These are phyloP conservation scores for Molorchus minor DNA, from an alignment of 2,888 invertebrate species.

Conservation along the genomic window DNA sequence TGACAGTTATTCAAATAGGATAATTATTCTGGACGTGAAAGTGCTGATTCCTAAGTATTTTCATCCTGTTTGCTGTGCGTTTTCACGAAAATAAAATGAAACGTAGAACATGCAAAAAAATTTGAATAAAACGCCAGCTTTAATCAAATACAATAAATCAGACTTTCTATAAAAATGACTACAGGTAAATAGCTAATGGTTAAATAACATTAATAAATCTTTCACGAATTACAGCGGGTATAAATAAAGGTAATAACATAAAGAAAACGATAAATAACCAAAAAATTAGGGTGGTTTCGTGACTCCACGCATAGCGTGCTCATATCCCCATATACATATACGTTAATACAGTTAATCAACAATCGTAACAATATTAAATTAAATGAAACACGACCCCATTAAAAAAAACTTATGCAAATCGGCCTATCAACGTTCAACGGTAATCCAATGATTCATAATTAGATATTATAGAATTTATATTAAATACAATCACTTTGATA, in stretches of 20 bases:
- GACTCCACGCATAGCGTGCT: slow-evolving; percentile 54
- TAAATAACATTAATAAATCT: slow-evolving; percentile 25
- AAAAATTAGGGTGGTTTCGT: slow-evolving; percentile 50
- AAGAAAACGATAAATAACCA: slow-evolving; percentile 36
- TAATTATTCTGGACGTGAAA: too few relatives aligned
- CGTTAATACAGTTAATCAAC: slow-evolving; percentile 48
- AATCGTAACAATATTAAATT: slow-evolving; percentile 40
- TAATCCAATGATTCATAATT: too few relatives aligned
- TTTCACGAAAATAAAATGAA: too few relatives aligned
- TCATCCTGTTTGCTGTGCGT: too few relatives aligned
- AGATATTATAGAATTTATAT: too few relatives aligned
- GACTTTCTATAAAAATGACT: slow-evolving; percentile 18
- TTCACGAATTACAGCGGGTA: slow-evolving; percentile 29
- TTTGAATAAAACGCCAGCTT: slow-evolving; percentile 7
- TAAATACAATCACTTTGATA: too few relatives aligned
- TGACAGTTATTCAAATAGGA: too few relatives aligned
- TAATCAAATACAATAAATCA: slow-evolving; percentile 25
- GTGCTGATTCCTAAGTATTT: too few relatives aligned
- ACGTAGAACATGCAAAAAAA: slow-evolving; percentile 15
- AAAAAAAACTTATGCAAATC: slow-evolving; percentile 28
- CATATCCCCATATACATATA: slow-evolving; percentile 42
- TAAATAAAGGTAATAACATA: slow-evolving; percentile 29
- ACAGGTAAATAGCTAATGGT: slow-evolving; percentile 21
- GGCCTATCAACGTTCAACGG: too few relatives aligned
- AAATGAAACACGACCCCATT: slow-evolving; percentile 30